Evolutionary conservation across 2,888 invertebrate species (phyloP), one percentile per base, ranked within the genome.

Genomic region (Lymantria monacha): DNA sequence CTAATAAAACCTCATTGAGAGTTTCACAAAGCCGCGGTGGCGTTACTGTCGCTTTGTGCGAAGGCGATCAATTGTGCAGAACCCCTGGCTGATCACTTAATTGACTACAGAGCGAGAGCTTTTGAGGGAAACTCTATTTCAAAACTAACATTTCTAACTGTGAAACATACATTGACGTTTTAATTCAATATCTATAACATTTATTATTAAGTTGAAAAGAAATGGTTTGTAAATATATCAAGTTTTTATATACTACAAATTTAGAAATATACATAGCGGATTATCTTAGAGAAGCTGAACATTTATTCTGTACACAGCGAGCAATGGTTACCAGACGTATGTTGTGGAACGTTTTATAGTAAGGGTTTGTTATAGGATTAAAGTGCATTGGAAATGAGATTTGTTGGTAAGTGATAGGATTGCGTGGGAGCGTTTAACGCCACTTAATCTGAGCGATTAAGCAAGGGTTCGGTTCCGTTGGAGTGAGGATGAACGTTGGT

Each of bases 41-140:
- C 84, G 79, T 81, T 74, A 82, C 79, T 61, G 79, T 71, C 68
- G 79, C 85, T 76, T 90, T 91, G 87, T 91, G 79, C 74, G 70
- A 79, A 88, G 86, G 90, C 89, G 89, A 80, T 89, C 90, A 85
- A 89, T 89, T 88, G 90, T 84, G 81, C 80, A 76, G 79, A 81
- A 85, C 89, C 88, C 87, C 88, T 88, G 87, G 76, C 81, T 88
- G 88, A 89, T 87, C 86, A 84, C 87, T 86, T 90, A 90, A 90
- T 90, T 90, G 89, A 89, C 87, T 88, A 83, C 78, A 70, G 77
- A 81, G 80, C 80, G 81, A 80, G 78, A 81, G 84, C 77, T 83
- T 83, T 81, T 77, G 63, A 79, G 79, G 70, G 71, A 65, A 61
- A 66, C 65, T 64, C 52, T 56, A 64, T 41, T 41, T 14, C 59